These are phyloP conservation scores for Coleophora deauratella DNA, from an alignment of 2,888 invertebrate species.

Conservation along the genomic window DNA sequence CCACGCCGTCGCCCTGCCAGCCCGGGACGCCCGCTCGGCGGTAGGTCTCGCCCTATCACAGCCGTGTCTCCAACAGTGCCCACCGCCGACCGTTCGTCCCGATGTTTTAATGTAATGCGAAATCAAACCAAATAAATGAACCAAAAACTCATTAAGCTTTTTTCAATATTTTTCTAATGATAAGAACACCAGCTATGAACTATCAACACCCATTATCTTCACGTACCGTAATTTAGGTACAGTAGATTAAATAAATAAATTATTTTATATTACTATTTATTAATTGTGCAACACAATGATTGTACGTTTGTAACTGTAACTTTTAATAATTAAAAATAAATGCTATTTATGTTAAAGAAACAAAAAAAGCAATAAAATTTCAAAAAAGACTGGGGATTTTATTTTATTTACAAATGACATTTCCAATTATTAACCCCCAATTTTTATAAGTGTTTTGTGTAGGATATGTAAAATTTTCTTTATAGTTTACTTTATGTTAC, in stretches of 20 bases:
- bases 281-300: constrained; percentile 62
- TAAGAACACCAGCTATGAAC: constrained; percentile 52
- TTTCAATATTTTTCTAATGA: constrained; percentile 62
- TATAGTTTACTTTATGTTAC: too few species aligned
- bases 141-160: constrained; percentile 59
- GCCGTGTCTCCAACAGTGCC: constrained; percentile 60
- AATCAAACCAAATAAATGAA: constrained; percentile 64
- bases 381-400: constrained; percentile 53
- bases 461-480: too few species aligned
- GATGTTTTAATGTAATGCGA: constrained; percentile 47
- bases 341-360: constrained; percentile 73
- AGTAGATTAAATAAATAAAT: constrained; percentile 60
- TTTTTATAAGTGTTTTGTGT: not conserved
- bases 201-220: constrained; percentile 31
- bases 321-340: constrained; percentile 71
- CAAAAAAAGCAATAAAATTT: constrained; percentile 72
- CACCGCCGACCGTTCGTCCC: constrained; percentile 62
- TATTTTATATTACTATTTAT: constrained; percentile 72
- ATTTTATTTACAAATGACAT: constrained; percentile 28
- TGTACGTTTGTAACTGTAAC: constrained; percentile 71
- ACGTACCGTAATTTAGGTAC: constrained; percentile 48
- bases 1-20: constrained; percentile 16
- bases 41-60: constrained; percentile 54
- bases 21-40: constrained; percentile 63
- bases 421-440: too few species aligned